A percentile compares a stretch with the other conserved stretches of the same genome.
These are phyloP conservation scores for Synchiropus splendidus DNA, from an alignment of 2,113 vertebrate species.

Conservation along the genomic window DNA sequence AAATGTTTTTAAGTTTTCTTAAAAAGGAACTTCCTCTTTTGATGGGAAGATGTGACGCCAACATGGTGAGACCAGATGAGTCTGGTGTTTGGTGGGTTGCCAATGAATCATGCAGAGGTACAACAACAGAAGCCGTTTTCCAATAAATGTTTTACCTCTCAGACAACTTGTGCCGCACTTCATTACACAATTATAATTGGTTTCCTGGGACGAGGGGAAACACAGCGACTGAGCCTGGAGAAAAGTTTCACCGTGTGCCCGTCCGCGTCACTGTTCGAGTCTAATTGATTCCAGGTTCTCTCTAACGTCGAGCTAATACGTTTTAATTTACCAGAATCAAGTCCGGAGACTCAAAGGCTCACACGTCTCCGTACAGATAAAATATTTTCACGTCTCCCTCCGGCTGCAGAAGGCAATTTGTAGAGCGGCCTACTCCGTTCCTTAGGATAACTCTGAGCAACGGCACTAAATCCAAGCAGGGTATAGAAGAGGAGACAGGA, in stretches of 20 bases:
- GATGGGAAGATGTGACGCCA: too few relatives aligned
- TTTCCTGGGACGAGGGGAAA: conserved; percentile 1
- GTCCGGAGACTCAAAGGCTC: too few relatives aligned
- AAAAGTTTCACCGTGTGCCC: neutral
- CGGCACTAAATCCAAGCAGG: too few relatives aligned
- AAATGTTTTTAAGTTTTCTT: too few relatives aligned
- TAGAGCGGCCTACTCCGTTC: too few relatives aligned
- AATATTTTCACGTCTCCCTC: too few relatives aligned
- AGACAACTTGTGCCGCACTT: conserved; percentile 19
- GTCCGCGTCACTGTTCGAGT: conserved; percentile 4
- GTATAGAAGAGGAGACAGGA: too few relatives aligned
- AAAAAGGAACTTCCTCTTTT: too few relatives aligned
- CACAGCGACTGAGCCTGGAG: conserved; percentile 5
- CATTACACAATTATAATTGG: conserved; percentile 27
- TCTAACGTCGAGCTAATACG: conserved; percentile 29
- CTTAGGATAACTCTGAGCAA: neutral
- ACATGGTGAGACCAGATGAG: too few relatives aligned
- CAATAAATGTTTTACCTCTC: conserved; percentile 10
- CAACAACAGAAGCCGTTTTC: conserved; percentile 11
- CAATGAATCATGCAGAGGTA: conserved; percentile 4
- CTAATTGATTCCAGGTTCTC: conserved; percentile 30
- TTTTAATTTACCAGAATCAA: conserved; percentile 28
- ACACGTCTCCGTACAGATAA: too few relatives aligned
- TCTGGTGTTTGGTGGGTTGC: neutral
- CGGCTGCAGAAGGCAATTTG: too few relatives aligned